A percentile compares a stretch with the other conserved stretches of the same genome.
Conservation (phyloP, 2,888 invertebrate genomes). For the Drosophila mayaguana region DNA sequence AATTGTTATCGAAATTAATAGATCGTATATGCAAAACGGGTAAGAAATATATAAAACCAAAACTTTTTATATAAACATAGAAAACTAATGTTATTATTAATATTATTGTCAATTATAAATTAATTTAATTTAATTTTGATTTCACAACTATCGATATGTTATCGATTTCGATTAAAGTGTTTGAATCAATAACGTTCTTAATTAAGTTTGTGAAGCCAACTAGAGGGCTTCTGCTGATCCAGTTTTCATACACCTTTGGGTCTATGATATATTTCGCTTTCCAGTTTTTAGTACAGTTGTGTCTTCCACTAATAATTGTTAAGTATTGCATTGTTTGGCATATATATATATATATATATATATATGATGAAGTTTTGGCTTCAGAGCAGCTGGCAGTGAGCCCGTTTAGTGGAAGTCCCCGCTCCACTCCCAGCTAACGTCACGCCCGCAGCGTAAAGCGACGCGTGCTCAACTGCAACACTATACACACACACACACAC, state of each 20-base stretch:
- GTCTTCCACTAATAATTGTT: not conserved
- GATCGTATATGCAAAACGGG: no score
- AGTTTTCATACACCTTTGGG: not conserved
- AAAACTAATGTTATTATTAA: no score
- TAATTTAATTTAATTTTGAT: no score
- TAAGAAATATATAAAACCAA: no score
- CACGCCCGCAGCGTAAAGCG: conserved; percentile 74
- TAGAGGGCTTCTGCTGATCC: no score
- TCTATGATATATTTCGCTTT: not conserved
- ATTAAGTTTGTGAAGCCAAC: no score
- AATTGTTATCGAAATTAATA: no score
- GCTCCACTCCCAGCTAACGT: conserved; percentile 26
- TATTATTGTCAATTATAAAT: no score
- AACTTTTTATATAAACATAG: no score
- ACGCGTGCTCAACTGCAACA: conserved; percentile 73
- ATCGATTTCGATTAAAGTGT: not conserved
- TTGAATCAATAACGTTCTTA: not conserved
- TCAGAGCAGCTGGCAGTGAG: conserved; percentile 26
- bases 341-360: not conserved
- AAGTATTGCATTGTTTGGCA: not conserved
- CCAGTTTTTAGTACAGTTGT: not conserved
- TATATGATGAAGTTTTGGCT: conserved; percentile 46
- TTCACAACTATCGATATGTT: not conserved
- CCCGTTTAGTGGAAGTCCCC: not conserved
- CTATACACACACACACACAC: conserved; percentile 19